Percentiles rank a stretch among this genome's conserved stretches.
phyloP scores from a whole-genome alignment of 2,113 vertebrate species.

The Dasypus novemcinctus region DNA sequence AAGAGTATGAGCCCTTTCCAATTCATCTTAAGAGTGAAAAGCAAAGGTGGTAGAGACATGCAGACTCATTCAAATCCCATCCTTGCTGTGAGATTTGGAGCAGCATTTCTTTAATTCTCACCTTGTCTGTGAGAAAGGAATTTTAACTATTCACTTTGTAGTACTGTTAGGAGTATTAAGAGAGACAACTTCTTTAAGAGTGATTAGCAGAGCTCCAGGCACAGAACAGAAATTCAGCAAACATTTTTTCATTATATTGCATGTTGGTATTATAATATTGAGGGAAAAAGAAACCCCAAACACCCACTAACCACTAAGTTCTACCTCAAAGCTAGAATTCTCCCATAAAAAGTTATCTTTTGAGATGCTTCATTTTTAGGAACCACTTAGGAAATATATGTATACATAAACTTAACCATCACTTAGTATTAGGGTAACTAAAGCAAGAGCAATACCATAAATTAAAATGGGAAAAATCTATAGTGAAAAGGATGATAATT shows the following conservation, averaged over 20 bases:
- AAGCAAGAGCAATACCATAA: not conserved
- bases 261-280: not conserved
- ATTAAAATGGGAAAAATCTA: not conserved
- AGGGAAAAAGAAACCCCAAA: rapidly evolving
- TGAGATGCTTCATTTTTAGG: not conserved
- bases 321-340: not conserved
- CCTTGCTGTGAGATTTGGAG: not conserved
- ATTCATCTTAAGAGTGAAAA: not conserved
- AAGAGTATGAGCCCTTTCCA: not conserved
- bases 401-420: not conserved
- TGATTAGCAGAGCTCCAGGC: not conserved
- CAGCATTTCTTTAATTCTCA: not conserved
- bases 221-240: not conserved
- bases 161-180: not conserved
- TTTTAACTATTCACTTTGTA: not conserved
- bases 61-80: not conserved
- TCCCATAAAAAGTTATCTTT: not conserved
- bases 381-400: not conserved
- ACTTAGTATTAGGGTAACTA: not conserved
- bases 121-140: not conserved
- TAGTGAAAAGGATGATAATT: not conserved
- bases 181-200: not conserved
- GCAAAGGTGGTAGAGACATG: not conserved
- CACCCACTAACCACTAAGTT: rapidly evolving
- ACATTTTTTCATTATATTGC: not conserved